Evolutionary conservation across 2,888 invertebrate species (phyloP), one percentile per base, ranked within the genome.

Genomic region (Chirona hameri): DNA sequence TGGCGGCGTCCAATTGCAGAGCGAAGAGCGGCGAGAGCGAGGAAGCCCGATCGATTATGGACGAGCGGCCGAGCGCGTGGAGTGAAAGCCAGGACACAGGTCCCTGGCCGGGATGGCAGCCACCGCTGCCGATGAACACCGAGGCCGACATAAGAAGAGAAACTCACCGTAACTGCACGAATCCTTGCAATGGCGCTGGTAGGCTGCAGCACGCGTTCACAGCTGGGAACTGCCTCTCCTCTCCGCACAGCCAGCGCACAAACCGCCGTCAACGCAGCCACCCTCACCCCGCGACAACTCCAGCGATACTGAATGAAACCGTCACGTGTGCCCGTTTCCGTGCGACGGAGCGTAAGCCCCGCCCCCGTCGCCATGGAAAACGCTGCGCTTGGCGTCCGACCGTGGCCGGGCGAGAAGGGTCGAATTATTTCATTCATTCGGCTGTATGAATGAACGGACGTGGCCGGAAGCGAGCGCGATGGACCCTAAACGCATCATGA

Each of bases 391-490:
- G 65, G 65, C 65, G 65, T 10, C 7, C 65, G 65, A n/a, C 65
- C 65, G 65, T 5, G 14, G 27, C 27, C 21, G 27, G 27, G 65
- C 65, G 65, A 65, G 65, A 12, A 65, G 27, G 27, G 65, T 27
- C 65, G 65, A 65, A 65, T 65, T 12, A 27, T 65, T 65, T n/a
- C 65, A 65, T 65, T 65, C 65, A 65, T 65, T 65, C 65, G 27
- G 65, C n/a, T n/a, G 65, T 27, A 65, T 65, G 65, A 65, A 65
- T 65, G 65, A n/a, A 10, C 10, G 10, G 27, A 27, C 65, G 65
- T 65, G 65, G 27, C 65, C 65, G 65, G 65, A 65, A n/a, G 65
- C 65, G 65, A 3, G 65, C n/a, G 65, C 65, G n/a, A 65, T 65
- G 65, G 27, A n/a, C 65, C 65, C 65, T 27, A 65, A 65, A 65